Evolutionary conservation across 2,113 vertebrate genomes (phyloP).

Genomic region (Rhodinocichla rosea): DNA sequence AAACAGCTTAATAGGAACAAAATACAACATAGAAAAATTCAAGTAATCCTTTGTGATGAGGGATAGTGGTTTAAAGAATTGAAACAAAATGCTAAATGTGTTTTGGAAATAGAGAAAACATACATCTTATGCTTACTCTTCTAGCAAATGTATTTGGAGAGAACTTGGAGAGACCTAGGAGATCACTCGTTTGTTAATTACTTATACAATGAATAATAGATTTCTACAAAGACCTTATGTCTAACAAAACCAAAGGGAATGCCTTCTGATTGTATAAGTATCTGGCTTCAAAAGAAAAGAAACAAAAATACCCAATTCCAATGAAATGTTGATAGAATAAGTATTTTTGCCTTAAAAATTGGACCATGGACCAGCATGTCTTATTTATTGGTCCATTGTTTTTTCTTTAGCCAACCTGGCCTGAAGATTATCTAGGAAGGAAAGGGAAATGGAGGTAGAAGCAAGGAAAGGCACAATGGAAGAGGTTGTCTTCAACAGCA

Average conservation of each 20-base stretch:
- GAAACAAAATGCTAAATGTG: neutral
- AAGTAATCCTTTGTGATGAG: neutral
- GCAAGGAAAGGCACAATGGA: neutral
- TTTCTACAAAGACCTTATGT: neutral
- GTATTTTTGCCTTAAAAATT: neutral
- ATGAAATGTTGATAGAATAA: neutral
- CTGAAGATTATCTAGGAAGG: neutral
- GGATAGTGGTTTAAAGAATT: neutral
- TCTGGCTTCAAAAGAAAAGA: neutral
- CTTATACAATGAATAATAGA: neutral
- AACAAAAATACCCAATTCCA: neutral
- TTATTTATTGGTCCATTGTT: neutral
- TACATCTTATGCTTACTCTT: neutral
- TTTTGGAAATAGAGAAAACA: neutral
- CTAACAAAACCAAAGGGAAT: neutral
- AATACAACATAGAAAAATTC: neutral
- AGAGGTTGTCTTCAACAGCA: neutral
- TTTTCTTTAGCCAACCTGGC: neutral
- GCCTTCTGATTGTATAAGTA: neutral
- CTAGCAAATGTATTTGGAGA: neutral
- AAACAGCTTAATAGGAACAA: neutral
- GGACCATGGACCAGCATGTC: neutral
- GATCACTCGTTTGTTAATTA: neutral
- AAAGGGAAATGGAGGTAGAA: neutral
- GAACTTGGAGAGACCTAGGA: neutral